Evolutionary conservation across 2,888 invertebrate genomes (phyloP).

Genomic region (Sialis fuliginosa): DNA sequence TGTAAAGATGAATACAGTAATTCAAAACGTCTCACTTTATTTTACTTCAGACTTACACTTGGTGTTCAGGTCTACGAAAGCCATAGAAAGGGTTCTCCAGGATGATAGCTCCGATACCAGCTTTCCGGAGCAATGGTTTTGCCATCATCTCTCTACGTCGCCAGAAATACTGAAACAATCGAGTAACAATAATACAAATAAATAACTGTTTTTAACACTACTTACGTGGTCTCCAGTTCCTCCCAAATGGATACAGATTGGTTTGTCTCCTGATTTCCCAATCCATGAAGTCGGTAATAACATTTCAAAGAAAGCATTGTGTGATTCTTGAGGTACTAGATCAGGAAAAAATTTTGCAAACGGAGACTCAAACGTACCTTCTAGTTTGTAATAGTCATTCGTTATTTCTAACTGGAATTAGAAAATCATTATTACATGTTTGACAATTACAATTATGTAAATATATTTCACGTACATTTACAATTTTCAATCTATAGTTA

Average conservation of each 20-base stretch:
- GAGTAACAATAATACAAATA: not conserved
- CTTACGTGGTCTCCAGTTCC: slow-evolving; percentile 95
- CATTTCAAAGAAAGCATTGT: slow-evolving; percentile 70
- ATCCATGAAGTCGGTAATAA: slow-evolving; percentile 68
- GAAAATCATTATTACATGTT: not conserved
- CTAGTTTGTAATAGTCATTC: slow-evolving; percentile 30
- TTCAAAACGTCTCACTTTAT: slow-evolving; percentile 1
- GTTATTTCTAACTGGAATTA: not conserved
- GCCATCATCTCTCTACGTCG: slow-evolving; percentile 77
- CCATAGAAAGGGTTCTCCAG: slow-evolving; percentile 97
- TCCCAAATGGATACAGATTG: slow-evolving; percentile 85
- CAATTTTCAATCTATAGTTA: slow-evolving; percentile 73
- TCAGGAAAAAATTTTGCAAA: slow-evolving; percentile 68
- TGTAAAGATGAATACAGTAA: slow-evolving; percentile 18
- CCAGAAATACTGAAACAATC: slow-evolving; percentile 63
- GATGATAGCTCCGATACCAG: slow-evolving; percentile 81
- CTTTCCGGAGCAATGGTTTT: slow-evolving; percentile 74
- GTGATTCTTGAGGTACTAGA: slow-evolving; percentile 67
- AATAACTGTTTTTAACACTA: slow-evolving; percentile 4
- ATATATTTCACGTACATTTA: slow-evolving; percentile 43
- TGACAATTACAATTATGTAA: not conserved
- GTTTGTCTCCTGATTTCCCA: slow-evolving; percentile 43
- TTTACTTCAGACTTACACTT: slow-evolving; percentile 42
- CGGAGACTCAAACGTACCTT: slow-evolving; percentile 80
- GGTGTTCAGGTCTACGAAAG: slow-evolving; percentile 68